Conservation (phyloP, 2,113 vertebrate genomes). For the Protomyctophum bolini region DNA sequence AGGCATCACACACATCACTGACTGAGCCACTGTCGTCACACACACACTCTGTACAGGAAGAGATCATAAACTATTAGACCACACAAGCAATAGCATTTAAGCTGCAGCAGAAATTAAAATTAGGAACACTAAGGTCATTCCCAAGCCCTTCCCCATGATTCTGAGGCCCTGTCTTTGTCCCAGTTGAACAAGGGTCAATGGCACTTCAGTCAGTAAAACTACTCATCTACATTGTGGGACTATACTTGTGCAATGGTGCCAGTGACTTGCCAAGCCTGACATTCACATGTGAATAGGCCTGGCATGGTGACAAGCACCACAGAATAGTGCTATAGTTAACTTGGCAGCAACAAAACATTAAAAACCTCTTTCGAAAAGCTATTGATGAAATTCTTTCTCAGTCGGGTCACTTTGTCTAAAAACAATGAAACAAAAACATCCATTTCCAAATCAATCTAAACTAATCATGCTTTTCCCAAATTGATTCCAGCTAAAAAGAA, state of each 20-base stretch:
- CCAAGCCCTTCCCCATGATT: conserved; percentile 10
- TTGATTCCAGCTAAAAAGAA: conserved; percentile 29
- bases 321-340: conserved; percentile 26
- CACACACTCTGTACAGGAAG: conserved; percentile 77
- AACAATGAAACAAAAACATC: conserved; percentile 33
- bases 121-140: conserved; percentile 1
- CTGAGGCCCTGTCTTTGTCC: conserved; percentile 13
- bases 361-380: conserved; percentile 43
- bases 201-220: conserved; percentile 21
- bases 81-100: conserved; percentile 4
- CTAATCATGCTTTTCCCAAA: conserved; percentile 33
- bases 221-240: conserved; percentile 35
- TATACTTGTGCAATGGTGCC: conserved; percentile 31
- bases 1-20: conserved; percentile 74
- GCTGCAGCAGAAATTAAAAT: conserved; percentile 13
- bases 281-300: conserved; percentile 42
- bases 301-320: conserved; percentile 22
- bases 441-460: conserved; percentile 23
- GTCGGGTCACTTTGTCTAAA: conserved; percentile 19
- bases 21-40: conserved; percentile 82
- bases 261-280: conserved; percentile 24
- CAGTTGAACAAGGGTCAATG: conserved; percentile 12
- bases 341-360: conserved; percentile 22
- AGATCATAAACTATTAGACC: conserved; percentile 15
- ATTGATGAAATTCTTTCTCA: conserved; percentile 42